Conservation (phyloP, 2,113 vertebrate genomes). For the Enhydra lutris region DNA sequence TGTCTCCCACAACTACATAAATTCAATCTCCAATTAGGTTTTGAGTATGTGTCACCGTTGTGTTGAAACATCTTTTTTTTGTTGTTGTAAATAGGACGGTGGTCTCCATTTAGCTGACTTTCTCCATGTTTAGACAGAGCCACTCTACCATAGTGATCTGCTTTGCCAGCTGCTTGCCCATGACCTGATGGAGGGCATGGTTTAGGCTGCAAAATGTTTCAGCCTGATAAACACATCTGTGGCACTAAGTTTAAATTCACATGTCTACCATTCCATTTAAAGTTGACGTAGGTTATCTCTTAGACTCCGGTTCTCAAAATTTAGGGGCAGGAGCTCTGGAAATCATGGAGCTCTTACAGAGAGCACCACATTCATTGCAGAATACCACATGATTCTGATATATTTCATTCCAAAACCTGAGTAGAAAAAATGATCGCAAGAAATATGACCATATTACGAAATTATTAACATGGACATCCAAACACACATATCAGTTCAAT, state of each 20-base stretch:
- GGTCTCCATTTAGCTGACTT: background rate
- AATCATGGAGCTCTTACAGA: background rate
- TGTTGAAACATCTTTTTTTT: background rate
- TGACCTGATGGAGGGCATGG: background rate
- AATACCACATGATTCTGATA: background rate
- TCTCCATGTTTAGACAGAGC: background rate
- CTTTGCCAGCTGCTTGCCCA: background rate
- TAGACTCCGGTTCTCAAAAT: background rate
- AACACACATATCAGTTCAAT: background rate
- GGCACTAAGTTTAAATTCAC: background rate
- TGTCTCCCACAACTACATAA: background rate
- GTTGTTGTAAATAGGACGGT: background rate
- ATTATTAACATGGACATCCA: background rate
- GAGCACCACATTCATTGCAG: background rate
- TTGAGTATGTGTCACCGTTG: background rate
- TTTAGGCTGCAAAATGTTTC: background rate
- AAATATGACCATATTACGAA: background rate
- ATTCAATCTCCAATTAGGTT: background rate
- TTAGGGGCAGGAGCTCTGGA: slow-evolving; percentile 28
- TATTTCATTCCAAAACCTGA: background rate
- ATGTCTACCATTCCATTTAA: background rate
- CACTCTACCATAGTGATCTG: background rate
- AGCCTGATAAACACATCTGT: background rate
- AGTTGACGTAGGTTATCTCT: slow-evolving; percentile 9
- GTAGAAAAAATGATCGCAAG: background rate